phyloP scores from a whole-genome alignment of 37 sponge, comb jelly and placozoan species.

The Mnemiopsis leidyi region DNA sequence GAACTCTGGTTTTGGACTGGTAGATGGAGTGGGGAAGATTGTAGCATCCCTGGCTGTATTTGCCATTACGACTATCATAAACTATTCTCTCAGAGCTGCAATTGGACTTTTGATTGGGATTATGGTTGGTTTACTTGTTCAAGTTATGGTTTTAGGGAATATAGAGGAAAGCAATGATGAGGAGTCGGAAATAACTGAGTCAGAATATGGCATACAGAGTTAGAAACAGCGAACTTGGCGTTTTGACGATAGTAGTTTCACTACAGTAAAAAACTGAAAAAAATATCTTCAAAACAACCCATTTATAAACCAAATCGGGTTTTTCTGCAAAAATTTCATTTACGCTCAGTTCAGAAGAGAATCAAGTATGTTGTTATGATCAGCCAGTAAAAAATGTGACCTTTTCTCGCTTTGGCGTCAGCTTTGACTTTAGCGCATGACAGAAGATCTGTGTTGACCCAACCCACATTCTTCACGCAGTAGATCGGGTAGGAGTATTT shows the following conservation, averaged over 20 bases:
- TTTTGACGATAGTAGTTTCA: too few relatives aligned
- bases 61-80: neutral
- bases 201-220: too few relatives aligned
- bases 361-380: too few relatives aligned
- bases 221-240: too few relatives aligned
- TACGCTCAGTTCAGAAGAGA: too few relatives aligned
- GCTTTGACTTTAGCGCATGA: neutral
- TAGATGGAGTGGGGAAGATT: conserved; percentile 37
- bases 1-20: conserved; percentile 42
- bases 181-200: neutral
- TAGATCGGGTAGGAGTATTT: neutral
- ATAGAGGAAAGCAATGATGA: neutral
- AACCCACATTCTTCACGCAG: neutral
- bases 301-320: too few relatives aligned
- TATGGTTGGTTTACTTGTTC: neutral
- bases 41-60: neutral
- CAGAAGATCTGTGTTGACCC: conserved; percentile 12
- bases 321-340: too few relatives aligned
- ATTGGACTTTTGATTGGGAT: neutral
- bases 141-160: neutral
- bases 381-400: neutral
- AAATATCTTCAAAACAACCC: too few relatives aligned
- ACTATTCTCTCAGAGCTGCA: neutral
- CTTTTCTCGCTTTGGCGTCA: neutral
- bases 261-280: too few relatives aligned